These are phyloP conservation scores for Phoxinus dragarum DNA, from an alignment of 2,797 vertebrate species.

Conservation along the genomic window DNA sequence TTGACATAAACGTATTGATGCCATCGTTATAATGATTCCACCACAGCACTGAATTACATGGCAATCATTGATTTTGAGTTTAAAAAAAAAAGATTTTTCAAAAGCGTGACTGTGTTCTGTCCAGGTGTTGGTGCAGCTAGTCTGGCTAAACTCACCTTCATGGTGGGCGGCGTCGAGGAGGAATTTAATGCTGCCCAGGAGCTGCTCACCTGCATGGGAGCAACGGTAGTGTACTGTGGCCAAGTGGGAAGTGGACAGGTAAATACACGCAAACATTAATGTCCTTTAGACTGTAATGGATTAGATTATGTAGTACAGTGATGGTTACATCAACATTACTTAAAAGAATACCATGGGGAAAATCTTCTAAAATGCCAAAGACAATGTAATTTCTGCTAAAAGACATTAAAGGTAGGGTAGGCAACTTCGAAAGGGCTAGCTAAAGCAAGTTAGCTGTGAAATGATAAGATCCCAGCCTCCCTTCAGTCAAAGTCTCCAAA, in stretches of 20 bases:
- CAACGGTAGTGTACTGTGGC: constrained; percentile 93
- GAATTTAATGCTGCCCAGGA: constrained; percentile 94
- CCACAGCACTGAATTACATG: not conserved
- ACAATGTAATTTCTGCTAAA: not conserved
- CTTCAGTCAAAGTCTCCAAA: not conserved
- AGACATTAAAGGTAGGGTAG: not conserved
- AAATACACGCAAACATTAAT: constrained; percentile 42
- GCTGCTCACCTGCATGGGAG: constrained; percentile 93
- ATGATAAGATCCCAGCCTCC: too few species aligned
- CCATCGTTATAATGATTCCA: not conserved
- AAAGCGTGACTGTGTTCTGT: constrained; percentile 21
- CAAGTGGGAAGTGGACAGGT: constrained; percentile 96
- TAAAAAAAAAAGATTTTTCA: not conserved
- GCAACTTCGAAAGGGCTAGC: not conserved
- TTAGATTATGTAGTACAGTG: not conserved
- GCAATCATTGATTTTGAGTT: not conserved
- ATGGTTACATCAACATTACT: not conserved
- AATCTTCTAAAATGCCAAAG: not conserved
- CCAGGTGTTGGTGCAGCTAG: constrained; percentile 95
- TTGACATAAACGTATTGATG: not conserved
- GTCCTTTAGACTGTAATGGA: not conserved
- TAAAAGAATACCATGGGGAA: not conserved
- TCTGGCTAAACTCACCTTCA: constrained; percentile 95
- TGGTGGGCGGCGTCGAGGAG: constrained; percentile 94
- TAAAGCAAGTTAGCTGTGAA: not conserved